These are phyloP conservation scores for Furcifer pardalis DNA, from an alignment of 2,797 vertebrate species.

Conservation along the genomic window DNA sequence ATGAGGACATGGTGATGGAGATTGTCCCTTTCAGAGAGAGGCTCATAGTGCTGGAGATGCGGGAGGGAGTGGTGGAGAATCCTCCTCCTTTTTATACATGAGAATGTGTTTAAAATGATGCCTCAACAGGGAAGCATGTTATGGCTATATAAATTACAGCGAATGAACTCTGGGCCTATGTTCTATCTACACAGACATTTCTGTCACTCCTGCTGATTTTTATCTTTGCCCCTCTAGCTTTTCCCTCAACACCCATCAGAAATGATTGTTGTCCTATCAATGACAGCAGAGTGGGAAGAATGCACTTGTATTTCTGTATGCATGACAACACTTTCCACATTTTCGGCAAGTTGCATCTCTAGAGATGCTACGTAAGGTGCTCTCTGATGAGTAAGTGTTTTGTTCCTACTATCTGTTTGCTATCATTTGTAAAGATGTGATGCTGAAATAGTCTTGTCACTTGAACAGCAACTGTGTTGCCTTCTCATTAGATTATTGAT, in stretches of 20 bases:
- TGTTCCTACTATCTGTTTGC: constrained; percentile 53
- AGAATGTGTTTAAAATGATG: no score
- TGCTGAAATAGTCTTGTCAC: constrained; percentile 62
- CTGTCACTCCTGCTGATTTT: neutral
- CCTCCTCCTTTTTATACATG: no score
- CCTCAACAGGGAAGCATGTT: neutral
- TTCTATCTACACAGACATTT: constrained; percentile 17
- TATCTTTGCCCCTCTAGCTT: neutral
- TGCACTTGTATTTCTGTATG: neutral
- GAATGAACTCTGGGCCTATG: constrained; percentile 9
- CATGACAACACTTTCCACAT: neutral
- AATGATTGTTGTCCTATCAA: neutral
- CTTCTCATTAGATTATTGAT: constrained; percentile 69
- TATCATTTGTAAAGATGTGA: constrained; percentile 59
- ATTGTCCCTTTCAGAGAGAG: no score
- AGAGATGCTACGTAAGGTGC: constrained; percentile 8
- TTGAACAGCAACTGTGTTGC: constrained; percentile 51
- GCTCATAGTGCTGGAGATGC: no score
- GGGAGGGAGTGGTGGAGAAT: no score
- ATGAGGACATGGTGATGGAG: no score
- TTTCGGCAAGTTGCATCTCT: constrained; percentile 23
- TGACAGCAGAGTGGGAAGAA: neutral
- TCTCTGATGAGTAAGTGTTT: constrained; percentile 50
- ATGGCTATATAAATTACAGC: constrained; percentile 8
- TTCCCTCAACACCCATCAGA: neutral